These are phyloP conservation scores for Urechis unicinctus DNA, from an alignment of 2,888 invertebrate genomes.

Conservation along the genomic window DNA sequence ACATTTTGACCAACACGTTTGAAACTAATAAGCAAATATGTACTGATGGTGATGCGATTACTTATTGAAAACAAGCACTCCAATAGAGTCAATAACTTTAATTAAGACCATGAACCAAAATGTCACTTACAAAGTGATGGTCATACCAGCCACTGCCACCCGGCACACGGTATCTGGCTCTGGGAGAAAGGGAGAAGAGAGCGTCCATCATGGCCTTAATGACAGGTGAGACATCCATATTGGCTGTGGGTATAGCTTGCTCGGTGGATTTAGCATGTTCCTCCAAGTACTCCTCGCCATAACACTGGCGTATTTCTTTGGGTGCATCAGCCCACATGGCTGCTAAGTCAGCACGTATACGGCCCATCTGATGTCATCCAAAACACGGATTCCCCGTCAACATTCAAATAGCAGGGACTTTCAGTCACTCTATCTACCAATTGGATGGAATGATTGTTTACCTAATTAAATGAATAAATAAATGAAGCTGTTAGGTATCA, in stretches of 20 bases:
- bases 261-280: background rate
- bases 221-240: constrained; percentile 2
- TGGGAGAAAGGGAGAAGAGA: constrained; percentile 2
- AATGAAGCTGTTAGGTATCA: background rate
- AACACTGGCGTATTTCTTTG: background rate
- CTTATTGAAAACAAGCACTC: background rate
- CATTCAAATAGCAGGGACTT: too few relatives aligned
- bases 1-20: too few relatives aligned
- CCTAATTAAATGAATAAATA: too few relatives aligned
- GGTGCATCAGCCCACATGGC: constrained; percentile 5
- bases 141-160: constrained; percentile 5
- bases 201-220: constrained; percentile 3
- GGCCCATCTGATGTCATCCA: constrained; percentile 1
- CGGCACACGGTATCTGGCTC: constrained; percentile 4
- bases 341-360: constrained; percentile 5
- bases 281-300: constrained; percentile 5
- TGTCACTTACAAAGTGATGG: constrained; percentile 1
- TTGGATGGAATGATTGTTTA: too few relatives aligned
- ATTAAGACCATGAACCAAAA: too few relatives aligned
- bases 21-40: too few relatives aligned
- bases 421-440: too few relatives aligned
- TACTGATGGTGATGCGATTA: too few relatives aligned
- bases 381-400: too few relatives aligned
- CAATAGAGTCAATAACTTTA: background rate
- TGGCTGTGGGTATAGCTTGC: constrained; percentile 4